phyloP scores from a whole-genome alignment of 2,888 invertebrate species.

The Xestia ashworthii region DNA sequence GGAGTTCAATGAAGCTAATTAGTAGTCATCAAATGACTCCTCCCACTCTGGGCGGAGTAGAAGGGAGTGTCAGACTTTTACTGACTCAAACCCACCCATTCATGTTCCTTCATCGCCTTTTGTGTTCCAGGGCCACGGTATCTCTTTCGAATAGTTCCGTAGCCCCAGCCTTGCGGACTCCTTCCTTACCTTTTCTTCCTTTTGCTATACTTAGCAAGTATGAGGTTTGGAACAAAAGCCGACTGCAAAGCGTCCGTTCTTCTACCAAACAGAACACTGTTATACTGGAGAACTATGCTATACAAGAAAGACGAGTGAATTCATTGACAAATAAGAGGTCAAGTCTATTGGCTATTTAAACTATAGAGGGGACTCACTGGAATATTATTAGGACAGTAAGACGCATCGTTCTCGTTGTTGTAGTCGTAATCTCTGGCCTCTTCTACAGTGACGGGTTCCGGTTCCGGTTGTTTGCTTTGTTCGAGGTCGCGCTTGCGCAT shows the following conservation, averaged over 20 bases:
- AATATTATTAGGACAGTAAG: conserved; percentile 83
- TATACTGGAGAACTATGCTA: not conserved
- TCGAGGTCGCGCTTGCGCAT: conserved; percentile 75
- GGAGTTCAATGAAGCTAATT: not conserved
- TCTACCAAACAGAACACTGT: not conserved
- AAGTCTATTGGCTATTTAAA: not conserved
- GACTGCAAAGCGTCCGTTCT: not conserved
- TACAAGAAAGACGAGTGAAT: not conserved
- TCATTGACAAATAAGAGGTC: not conserved
- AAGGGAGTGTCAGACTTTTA: too few species aligned
- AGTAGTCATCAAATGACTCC: too few species aligned
- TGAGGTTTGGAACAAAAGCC: not conserved
- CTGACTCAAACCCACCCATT: too few species aligned
- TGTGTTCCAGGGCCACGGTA: too few species aligned
- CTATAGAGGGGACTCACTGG: conserved; percentile 72
- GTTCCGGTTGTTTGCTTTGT: conserved; percentile 64
- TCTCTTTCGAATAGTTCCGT: too few species aligned
- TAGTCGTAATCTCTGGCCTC: conserved; percentile 85
- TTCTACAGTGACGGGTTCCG: conserved; percentile 79
- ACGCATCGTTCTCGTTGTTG: conserved; percentile 88
- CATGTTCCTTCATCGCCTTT: too few species aligned
- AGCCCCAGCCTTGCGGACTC: too few species aligned
- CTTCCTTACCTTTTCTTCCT: too few species aligned
- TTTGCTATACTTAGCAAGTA: too few species aligned
- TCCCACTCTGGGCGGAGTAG: too few species aligned